phyloP scores from a whole-genome alignment of 2,888 invertebrate species.

The Eumacrocentrus americanus region DNA sequence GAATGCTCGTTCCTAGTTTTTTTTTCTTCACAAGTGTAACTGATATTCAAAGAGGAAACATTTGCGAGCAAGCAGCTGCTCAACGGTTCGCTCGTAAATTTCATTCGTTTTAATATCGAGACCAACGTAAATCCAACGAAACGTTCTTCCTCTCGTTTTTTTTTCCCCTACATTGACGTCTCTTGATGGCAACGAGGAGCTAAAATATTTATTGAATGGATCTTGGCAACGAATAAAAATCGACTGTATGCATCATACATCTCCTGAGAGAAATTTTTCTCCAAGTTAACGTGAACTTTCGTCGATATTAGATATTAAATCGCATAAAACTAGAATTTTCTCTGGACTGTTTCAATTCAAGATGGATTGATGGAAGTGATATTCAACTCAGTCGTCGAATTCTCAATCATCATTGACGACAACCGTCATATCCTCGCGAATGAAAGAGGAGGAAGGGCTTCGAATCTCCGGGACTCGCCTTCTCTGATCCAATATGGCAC shows the following conservation, averaged over 20 bases:
- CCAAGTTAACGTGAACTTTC: background rate
- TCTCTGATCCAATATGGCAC: conserved; percentile 28
- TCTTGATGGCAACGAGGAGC: background rate
- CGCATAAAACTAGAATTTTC: background rate
- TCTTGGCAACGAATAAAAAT: background rate
- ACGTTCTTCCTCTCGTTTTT: conserved; percentile 15
- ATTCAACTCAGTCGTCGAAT: background rate
- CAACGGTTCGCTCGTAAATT: conserved; percentile 42
- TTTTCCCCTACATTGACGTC: background rate
- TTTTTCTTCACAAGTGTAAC: background rate
- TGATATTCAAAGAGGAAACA: conserved; percentile 7
- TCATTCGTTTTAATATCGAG: conserved; percentile 51
- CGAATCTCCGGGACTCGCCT: conserved; percentile 17
- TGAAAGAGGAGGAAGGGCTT: background rate
- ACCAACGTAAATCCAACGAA: conserved; percentile 43
- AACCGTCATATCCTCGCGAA: background rate
- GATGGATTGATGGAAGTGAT: background rate
- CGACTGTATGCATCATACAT: background rate
- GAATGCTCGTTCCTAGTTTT: no score
- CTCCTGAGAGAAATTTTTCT: no score
- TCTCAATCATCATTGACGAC: background rate
- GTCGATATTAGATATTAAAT: background rate
- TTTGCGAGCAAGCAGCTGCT: conserved; percentile 13
- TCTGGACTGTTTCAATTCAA: background rate
- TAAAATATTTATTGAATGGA: background rate